Conservation (phyloP, 2,888 invertebrate genomes). For the Eulithis prunata region DNA sequence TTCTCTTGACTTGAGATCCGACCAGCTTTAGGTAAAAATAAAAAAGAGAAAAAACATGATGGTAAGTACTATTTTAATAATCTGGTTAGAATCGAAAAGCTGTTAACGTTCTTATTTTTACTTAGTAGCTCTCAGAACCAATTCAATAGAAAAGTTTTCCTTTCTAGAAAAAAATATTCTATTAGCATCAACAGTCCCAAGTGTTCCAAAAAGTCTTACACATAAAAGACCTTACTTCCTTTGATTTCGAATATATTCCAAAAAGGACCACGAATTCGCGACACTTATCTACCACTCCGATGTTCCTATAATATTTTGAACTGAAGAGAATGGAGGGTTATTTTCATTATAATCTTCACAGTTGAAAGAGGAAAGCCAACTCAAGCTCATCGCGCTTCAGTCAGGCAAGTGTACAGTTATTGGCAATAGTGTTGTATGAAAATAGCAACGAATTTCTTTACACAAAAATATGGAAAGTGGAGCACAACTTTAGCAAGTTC, state of each 20-base stretch:
- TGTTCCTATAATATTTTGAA: constrained; percentile 33
- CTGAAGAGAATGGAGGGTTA: constrained; percentile 36
- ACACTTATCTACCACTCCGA: constrained; percentile 36
- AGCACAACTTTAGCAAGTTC: too few species aligned
- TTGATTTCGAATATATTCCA: constrained; percentile 34
- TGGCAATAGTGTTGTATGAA: background rate
- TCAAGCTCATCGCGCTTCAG: constrained; percentile 11
- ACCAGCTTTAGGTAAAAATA: too few species aligned
- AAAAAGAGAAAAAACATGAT: too few species aligned
- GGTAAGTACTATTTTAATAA: too few species aligned
- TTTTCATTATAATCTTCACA: constrained; percentile 40
- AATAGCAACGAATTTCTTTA: too few species aligned
- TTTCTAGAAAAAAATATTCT: background rate
- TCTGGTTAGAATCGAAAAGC: too few species aligned
- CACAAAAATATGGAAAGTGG: too few species aligned
- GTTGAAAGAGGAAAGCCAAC: constrained; percentile 33
- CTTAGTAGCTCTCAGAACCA: too few species aligned
- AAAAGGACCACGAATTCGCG: constrained; percentile 37
- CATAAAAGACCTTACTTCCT: constrained; percentile 30
- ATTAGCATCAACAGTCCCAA: constrained; percentile 14
- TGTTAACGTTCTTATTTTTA: too few species aligned
- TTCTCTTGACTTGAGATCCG: too few species aligned
- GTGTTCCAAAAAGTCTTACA: constrained; percentile 35
- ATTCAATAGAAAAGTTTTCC: too few species aligned
- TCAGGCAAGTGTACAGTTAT: background rate